A percentile compares a stretch with the other conserved stretches of the same genome.
phyloP scores from a whole-genome alignment of 2,888 invertebrate species.

The Cerastis leucographa region DNA sequence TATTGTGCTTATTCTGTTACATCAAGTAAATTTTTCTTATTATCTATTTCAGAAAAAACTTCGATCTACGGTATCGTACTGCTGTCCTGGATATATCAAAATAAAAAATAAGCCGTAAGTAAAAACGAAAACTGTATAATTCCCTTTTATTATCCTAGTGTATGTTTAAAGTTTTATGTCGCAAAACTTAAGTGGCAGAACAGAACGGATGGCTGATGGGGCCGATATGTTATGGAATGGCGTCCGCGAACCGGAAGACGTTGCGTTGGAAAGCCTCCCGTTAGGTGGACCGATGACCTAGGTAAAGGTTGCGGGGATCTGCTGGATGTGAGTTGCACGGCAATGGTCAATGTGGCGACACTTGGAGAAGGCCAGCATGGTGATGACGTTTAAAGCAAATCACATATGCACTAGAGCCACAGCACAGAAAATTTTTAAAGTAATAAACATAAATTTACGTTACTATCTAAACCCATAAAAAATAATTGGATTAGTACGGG shows the following conservation, averaged over 20 bases:
- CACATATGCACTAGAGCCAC: not conserved
- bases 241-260: no score
- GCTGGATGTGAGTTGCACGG: no score
- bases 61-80: not conserved
- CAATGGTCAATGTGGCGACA: no score
- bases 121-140: not conserved
- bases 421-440: not conserved
- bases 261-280: no score
- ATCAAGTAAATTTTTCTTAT: not conserved
- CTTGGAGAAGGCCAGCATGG: no score
- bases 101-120: slow-evolving; percentile 12
- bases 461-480: no score
- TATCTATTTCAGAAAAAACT: slow-evolving; percentile 10
- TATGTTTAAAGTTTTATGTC: not conserved
- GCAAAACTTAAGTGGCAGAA: no score
- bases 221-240: no score
- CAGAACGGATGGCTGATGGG: no score
- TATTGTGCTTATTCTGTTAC: not conserved
- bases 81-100: not conserved
- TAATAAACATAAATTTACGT: not conserved
- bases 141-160: not conserved
- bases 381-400: not conserved
- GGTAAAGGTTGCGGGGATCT: no score
- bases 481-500: no score
- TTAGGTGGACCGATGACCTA: no score